Base-by-base conservation (phyloP, 2,888 invertebrate species). In the Cremastobaeus sp. region DNA sequence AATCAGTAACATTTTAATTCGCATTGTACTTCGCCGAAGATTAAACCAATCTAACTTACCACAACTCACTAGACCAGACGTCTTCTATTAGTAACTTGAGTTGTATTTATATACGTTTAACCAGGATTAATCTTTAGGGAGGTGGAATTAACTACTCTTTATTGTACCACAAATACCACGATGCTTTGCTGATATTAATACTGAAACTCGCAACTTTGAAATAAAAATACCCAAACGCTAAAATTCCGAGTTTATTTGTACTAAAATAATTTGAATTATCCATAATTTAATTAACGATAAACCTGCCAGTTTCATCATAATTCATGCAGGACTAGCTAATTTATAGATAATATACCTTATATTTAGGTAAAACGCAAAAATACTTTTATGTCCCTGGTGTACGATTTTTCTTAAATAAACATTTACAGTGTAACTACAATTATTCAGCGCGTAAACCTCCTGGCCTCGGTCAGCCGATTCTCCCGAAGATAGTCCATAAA, bases 11-110 rank as follows among this genome's bases (percentile, higher is more conserved):
- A n/a, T 15, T 30, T 47, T 30, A 30, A 30, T 30, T 30, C 30
- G n/a, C n/a, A 17, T 47, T 30, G 15, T 30, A 11, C 15, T 30
- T 3, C 5, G 6, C 30, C 18, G 5, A 47, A 15, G 30, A 47
- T 47, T 28, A 47, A 47, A 28, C 47, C 30, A 47, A 47, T 47
- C 20, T 30, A 47, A 47, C 30, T 47, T 47, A 47, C 47, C 11
- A 30, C 30, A 47, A 30, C 47, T 30, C 18, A 47, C 30, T 47
- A 12, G 45, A 45, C 28, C 28, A 8, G 9, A 45, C 14, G 15
- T 45, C 45, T 45, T 28, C 28, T 28, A 45, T 45, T 28, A 45
- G 28, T 45, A 45, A 45, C 14, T 45, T 45, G 15, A 45, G 30
- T 47, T 47, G 30, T 17, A 30, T 15, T 47, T 45, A 45, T 14